These are phyloP conservation scores for Lepus timidus DNA, from an alignment of 2,113 vertebrate genomes.

Conservation along the genomic window DNA sequence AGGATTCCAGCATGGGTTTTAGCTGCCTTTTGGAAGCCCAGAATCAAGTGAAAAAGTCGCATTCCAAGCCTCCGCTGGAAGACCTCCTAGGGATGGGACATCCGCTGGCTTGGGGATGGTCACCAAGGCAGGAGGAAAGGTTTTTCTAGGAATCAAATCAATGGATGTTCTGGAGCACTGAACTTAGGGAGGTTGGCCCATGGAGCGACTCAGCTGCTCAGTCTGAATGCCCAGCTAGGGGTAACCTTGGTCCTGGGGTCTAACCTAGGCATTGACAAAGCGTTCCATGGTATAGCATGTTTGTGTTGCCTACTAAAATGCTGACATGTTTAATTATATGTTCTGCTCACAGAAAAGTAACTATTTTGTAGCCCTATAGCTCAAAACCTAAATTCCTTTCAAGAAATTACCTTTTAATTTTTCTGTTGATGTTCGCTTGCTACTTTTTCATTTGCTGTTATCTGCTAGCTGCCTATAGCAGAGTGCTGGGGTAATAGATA, in stretches of 20 bases:
- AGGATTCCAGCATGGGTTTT: neutral
- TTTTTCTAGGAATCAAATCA: neutral
- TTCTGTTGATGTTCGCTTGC: conserved; percentile 16
- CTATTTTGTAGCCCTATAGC: conserved; percentile 1
- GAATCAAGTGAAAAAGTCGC: conserved; percentile 13
- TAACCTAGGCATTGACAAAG: neutral
- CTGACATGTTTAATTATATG: neutral
- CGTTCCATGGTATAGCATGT: neutral
- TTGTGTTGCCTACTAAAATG: neutral
- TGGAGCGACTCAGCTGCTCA: neutral
- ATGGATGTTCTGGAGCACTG: neutral
- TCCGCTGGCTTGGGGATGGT: neutral
- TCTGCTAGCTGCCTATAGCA: conserved; percentile 28
- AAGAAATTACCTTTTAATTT: conserved; percentile 46
- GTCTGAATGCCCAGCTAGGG: neutral
- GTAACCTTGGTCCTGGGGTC: neutral
- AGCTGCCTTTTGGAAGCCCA: neutral
- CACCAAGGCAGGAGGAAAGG: neutral
- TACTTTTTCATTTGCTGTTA: conserved; percentile 28
- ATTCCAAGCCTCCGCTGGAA: neutral
- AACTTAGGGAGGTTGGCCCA: neutral
- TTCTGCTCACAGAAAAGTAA: neutral
- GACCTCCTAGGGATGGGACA: neutral
- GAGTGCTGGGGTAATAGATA: neutral
- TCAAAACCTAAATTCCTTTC: conserved; percentile 19